phyloP scores from a whole-genome alignment of 2,797 vertebrate species.

The Hyperoplus immaculatus region DNA sequence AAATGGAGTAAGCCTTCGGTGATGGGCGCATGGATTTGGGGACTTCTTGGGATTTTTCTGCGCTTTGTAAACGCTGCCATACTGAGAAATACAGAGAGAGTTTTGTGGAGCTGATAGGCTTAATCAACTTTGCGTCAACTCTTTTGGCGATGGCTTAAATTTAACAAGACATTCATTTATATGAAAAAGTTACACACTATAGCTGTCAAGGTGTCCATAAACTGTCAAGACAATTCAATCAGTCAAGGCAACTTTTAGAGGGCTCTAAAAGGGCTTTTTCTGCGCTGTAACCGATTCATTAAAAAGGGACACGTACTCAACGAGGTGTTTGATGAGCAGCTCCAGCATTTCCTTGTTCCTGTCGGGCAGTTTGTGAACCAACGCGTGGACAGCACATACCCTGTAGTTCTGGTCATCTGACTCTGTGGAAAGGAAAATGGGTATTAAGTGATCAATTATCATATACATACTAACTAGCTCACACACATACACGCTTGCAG shows the following conservation, averaged over 20 bases:
- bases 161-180: too few species aligned
- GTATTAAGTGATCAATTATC: slow-evolving; percentile 5
- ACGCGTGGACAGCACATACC: slow-evolving; percentile 92
- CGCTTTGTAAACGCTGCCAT: too few species aligned
- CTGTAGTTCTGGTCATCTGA: slow-evolving; percentile 98
- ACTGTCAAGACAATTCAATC: slow-evolving; percentile 46
- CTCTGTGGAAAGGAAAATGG: slow-evolving; percentile 82
- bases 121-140: too few species aligned
- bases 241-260: slow-evolving; percentile 18
- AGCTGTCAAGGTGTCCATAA: background rate
- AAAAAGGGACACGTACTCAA: slow-evolving; percentile 86
- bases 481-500: too few species aligned
- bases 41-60: too few species aligned
- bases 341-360: slow-evolving; percentile 98
- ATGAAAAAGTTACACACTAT: too few species aligned
- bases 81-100: too few species aligned
- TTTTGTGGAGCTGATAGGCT: too few species aligned
- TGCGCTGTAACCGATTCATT: slow-evolving; percentile 36
- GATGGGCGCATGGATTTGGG: too few species aligned
- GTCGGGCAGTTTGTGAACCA: slow-evolving; percentile 94
- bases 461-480: background rate
- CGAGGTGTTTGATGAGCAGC: slow-evolving; percentile 94
- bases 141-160: too few species aligned
- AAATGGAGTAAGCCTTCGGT: too few species aligned
- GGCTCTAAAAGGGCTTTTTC: slow-evolving; percentile 4